Evolutionary conservation across 1,140 invertebrate species (phyloP), one percentile per base, ranked within the genome.

Genomic region (Lucilia cuprina): DNA sequence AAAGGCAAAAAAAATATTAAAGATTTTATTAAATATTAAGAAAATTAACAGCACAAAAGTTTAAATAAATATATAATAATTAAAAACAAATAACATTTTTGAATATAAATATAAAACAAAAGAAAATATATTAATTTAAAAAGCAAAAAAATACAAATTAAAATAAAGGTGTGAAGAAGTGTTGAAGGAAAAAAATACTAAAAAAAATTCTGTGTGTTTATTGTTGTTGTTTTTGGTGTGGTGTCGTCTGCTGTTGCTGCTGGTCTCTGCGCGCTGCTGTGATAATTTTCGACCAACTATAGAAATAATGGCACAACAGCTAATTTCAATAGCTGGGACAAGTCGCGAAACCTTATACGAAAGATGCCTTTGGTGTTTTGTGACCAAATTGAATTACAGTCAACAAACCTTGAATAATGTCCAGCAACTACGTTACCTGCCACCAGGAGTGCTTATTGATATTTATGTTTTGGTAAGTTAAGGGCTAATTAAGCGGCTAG

Each of bases 381-480:
- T 90, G 17, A 83, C 84, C 12, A 85, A 87, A 30, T 82, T 89
- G 85, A 87, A 88, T 86, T 86, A 85, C 75, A 85, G 74, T 50
- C 87, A 89, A 60, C 47, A 87, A 21, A 84, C 87, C 12, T 77
- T 90, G 85, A 86, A 88, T 13, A 86, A 86, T 77, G 88, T 90
- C 47, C 84, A 85, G 70, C 86, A 88, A n/a, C 82, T 90, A 84
- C 86, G 87, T 12, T 88, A 88, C 41, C 78, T 90, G 88, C 89
- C 89, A 19, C 86, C 85, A 21, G 88, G 87, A 83, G 78, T 90
- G 19, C 88, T 90, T 78, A 90, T 87, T 47, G 89, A 90, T 87
- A 87, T 90, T 82, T 90, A 90, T 82, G 88, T 88, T 70, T 83
- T 86, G 87, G 89, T 90, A 77, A 89, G 88, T 87, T 25, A 4